phyloP scores from a whole-genome alignment of 1,140 invertebrate genomes.

The Magallana ariakensis region DNA sequence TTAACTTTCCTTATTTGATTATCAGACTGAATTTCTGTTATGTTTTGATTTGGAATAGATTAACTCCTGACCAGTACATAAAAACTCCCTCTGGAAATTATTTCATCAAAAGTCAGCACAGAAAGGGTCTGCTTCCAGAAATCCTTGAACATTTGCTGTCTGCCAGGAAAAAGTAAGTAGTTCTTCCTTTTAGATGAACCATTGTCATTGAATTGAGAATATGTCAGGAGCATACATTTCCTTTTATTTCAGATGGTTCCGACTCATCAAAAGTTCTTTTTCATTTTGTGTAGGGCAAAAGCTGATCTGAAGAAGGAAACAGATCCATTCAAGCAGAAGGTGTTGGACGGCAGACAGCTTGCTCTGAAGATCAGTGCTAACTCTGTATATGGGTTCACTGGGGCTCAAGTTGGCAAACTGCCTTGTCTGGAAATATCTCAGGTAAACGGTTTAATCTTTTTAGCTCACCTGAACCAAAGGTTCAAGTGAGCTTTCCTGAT shows the following conservation, averaged over 20 bases:
- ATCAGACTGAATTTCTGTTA: no score
- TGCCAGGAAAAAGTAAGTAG: conserved; percentile 90
- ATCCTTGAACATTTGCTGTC: conserved; percentile 95
- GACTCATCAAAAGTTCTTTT: not conserved
- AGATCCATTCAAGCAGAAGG: conserved; percentile 95
- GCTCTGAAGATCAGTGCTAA: conserved; percentile 99
- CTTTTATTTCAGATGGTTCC: no score
- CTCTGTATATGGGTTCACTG: conserved; percentile 99
- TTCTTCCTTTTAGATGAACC: no score
- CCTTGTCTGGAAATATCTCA: conserved; percentile 99
- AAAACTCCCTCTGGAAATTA: conserved; percentile 94
- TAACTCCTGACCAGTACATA: conserved; percentile 88
- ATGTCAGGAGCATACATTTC: no score
- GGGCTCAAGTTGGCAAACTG: conserved; percentile 98
- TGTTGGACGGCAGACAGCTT: conserved; percentile 97
- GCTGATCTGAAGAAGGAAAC: conserved; percentile 85
- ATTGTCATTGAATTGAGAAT: no score
- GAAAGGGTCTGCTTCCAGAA: conserved; percentile 96
- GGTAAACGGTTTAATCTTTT: conserved; percentile 78
- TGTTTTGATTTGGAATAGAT: conserved; percentile 69
- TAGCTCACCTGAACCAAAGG: no score
- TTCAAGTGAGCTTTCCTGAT: no score
- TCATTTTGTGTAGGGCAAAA: conserved; percentile 74
- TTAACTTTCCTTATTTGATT: no score
- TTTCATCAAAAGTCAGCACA: conserved; percentile 91